phyloP scores from a whole-genome alignment of 2,888 invertebrate genomes.

The Drosophila heteroneura region DNA sequence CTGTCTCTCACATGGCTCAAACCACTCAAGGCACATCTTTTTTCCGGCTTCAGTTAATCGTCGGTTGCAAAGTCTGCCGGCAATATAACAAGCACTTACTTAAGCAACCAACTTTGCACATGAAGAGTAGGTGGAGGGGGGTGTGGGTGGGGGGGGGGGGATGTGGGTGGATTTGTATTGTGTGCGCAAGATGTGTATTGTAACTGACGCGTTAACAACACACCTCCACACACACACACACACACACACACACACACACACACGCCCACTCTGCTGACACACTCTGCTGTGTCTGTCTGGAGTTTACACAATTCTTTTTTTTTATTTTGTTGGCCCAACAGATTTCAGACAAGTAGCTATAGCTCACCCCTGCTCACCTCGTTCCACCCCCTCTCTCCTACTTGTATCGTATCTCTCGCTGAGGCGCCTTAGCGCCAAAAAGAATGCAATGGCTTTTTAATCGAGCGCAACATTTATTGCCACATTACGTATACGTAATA shows the following conservation, averaged over 20 bases:
- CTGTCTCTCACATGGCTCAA: constrained; percentile 13
- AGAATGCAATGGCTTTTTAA: constrained; percentile 65
- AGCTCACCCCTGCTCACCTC: neutral
- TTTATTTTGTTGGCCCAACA: constrained; percentile 56
- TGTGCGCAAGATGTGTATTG: constrained; percentile 48
- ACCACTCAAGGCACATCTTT: constrained; percentile 9
- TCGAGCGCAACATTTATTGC: constrained; percentile 70
- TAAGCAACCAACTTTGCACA: constrained; percentile 32
- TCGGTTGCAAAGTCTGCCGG: constrained; percentile 46
- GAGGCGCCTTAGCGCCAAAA: constrained; percentile 31
- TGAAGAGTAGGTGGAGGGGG: neutral
- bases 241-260: constrained; percentile 18
- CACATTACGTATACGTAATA: constrained; percentile 61
- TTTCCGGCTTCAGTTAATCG: constrained; percentile 48
- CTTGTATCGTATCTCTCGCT: neutral
- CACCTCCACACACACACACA: constrained; percentile 12
- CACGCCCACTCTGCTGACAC: neutral
- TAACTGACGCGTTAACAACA: constrained; percentile 59
- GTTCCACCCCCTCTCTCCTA: neutral
- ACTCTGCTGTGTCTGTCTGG: constrained; percentile 34
- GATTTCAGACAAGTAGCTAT: constrained; percentile 43
- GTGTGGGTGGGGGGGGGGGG: neutral
- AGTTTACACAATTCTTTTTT: constrained; percentile 46
- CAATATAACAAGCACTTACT: constrained; percentile 58
- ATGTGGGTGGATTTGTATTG: constrained; percentile 8